Evolutionary conservation across 1,140 invertebrate species (phyloP), one percentile per base, ranked within the genome.

Genomic region (Pararge aegeria): DNA sequence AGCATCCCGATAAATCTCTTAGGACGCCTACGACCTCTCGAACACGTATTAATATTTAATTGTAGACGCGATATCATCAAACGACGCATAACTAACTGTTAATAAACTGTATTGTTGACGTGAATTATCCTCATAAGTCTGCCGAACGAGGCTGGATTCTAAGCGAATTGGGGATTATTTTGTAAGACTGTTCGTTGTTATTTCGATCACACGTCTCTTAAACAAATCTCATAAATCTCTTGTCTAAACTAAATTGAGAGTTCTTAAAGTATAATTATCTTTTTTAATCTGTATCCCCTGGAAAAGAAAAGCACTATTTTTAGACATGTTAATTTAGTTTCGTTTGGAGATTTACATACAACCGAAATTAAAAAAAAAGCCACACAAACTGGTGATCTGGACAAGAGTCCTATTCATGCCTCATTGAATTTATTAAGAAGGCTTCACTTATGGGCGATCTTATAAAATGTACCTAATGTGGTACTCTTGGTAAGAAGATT

Each of bases 11-110:
- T 83, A 83, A 81, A 85, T 87, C 73, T 70, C 58, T 49, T 52
- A 48, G 54, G 62, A 72, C 80, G 79, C 83, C 83, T 75, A 84
- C 85, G 73, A 75, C 70, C 74, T 74, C 66, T 80, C 73, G 64
- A 81, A 78, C 75, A 76, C 81, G 68, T 86, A 89, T 89, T 87
- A 89, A 89, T 85, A 87, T 87, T 86, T 87, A 86, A 89, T 87
- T 89, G 84, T 87, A 83, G 78, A 75, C 73, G 77, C 79, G 86
- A 89, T 89, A 89, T 84, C 77, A 89, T 89, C 86, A 80, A 74
- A 71, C 63, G 61, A 54, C 56, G 69, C 80, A 83, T 89, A 85
- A 85, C 74, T 84, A 87, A 87, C 82, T 78, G 76, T 84, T 89
- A 89, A 85, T 89, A 87, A 89, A 87, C 68, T 85, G 82, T 86